phyloP scores from a whole-genome alignment of 2,113 vertebrate genomes.

The Cardinalis cardinalis region DNA sequence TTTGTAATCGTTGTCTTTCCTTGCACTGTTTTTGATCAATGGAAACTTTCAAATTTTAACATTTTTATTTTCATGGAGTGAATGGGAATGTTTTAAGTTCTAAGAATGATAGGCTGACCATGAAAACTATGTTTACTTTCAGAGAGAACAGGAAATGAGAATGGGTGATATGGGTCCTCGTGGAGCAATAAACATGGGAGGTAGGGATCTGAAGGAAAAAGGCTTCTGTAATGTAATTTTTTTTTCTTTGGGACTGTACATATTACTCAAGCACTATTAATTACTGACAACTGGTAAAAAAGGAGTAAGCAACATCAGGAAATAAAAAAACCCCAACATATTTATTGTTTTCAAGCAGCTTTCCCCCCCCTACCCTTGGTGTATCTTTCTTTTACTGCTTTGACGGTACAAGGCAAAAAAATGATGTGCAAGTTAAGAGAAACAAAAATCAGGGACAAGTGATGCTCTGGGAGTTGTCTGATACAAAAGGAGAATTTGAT shows the following conservation, averaged over 20 bases:
- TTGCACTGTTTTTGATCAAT: neutral
- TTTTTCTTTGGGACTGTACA: constrained; percentile 78
- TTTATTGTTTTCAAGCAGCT: neutral
- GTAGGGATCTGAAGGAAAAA: constrained; percentile 86
- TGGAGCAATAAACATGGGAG: constrained; percentile 98
- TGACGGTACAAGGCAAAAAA: neutral
- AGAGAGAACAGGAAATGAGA: constrained; percentile 99
- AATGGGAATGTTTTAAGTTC: constrained; percentile 68
- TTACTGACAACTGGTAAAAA: constrained; percentile 20
- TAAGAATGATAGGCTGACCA: constrained; percentile 79
- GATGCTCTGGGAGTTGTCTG: neutral
- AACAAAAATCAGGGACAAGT: neutral
- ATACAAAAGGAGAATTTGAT: neutral
- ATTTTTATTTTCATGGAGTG: constrained; percentile 50
- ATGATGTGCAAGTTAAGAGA: neutral
- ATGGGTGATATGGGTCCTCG: constrained; percentile 97
- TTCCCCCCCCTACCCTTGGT: fast-evolving
- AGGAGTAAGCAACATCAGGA: constrained; percentile 4
- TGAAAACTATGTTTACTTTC: constrained; percentile 91
- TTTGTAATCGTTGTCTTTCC: neutral
- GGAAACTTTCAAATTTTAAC: neutral
- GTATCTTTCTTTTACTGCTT: neutral
- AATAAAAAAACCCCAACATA: neutral
- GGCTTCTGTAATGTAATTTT: constrained; percentile 60
- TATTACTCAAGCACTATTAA: constrained; percentile 53